Base-by-base conservation (phyloP, 2,113 vertebrate genomes). In the Megaptera novaeangliae region DNA sequence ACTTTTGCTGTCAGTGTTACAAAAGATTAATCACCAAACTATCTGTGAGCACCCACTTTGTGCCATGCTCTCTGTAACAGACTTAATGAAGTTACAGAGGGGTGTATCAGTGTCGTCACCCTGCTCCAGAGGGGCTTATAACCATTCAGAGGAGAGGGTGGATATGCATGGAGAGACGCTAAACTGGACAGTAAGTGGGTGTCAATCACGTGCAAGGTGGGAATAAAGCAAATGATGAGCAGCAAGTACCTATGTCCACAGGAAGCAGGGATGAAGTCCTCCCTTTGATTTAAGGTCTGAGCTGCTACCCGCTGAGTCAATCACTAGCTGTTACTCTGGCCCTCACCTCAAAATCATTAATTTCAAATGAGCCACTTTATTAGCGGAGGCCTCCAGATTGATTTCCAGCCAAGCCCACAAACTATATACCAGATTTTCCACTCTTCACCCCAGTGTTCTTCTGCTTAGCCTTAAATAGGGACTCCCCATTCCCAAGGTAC, bases 301-400 rank as follows among this genome's bases (percentile, higher is more conserved):
- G n/a, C 55, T 75, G 39, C 66, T n/a, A 44, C 34, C 36, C n/a
- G 2, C 31, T 0, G 13, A 49, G 63, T 34, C 74, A 34, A 14
- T 90, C 87, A 64, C 61, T 4, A 29, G 11, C 18, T 18, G n/a
- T n/a, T n/a, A 52, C 88, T 46, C 39, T 88, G 80, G 52, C 68
- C 80, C 12, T 88, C 39, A 55, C 74, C 72, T 97, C 57, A 57
- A 84, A 90, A 87, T 57, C 96, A 85, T 13, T 92, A 46, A 92
- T 72, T 90, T 88, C 81, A 87, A 94, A 83, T 80, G 74, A 96
- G 44, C 46, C 75, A 52, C 59, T 90, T 92, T 87, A 95, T 84
- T 80, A 41, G 63, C 1, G 3, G 20, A 31, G 55, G 27, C 18
- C 64, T 87, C 25, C 12, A 49, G 29, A 84, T 84, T 93, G 81